These are phyloP conservation scores for Agraylea sexmaculata DNA, from an alignment of 1,140 invertebrate genomes.

Conservation along the genomic window DNA sequence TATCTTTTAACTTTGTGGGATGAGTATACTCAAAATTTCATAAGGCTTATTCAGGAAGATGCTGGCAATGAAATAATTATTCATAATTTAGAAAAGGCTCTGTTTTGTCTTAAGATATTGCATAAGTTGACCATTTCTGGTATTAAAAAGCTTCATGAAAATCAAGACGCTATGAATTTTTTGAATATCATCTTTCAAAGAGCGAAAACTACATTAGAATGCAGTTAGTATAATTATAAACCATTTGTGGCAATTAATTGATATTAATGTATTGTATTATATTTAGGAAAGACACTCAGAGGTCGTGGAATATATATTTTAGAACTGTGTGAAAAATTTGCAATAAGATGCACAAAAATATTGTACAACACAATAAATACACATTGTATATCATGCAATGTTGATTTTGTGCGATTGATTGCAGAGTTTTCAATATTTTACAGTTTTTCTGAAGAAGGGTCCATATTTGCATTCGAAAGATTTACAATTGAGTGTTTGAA, in stretches of 20 bases:
- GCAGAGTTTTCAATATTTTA: slow-evolving; percentile 72
- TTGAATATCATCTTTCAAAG: slow-evolving; percentile 66
- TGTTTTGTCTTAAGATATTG: slow-evolving; percentile 66
- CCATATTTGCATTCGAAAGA: slow-evolving; percentile 64
- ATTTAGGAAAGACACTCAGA: slow-evolving; percentile 48
- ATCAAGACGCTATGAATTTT: slow-evolving; percentile 60
- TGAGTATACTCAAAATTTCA: slow-evolving; percentile 52
- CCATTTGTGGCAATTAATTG: slow-evolving; percentile 12
- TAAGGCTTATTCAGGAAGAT: slow-evolving; percentile 47
- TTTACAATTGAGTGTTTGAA: slow-evolving; percentile 85
- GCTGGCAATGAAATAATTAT: slow-evolving; percentile 42
- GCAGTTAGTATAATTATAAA: slow-evolving; percentile 50
- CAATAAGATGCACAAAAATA: too few relatives aligned
- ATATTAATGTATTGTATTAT: slow-evolving; percentile 2
- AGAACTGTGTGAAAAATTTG: slow-evolving; percentile 65
- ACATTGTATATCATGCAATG: too few relatives aligned
- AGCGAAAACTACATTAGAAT: slow-evolving; percentile 63
- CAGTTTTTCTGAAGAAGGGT: slow-evolving; percentile 70
- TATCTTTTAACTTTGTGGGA: slow-evolving; percentile 67
- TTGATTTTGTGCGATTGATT: slow-evolving; percentile 70
- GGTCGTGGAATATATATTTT: slow-evolving; percentile 47
- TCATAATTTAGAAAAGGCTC: slow-evolving; percentile 61
- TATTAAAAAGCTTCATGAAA: slow-evolving; percentile 63
- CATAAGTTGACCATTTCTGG: slow-evolving; percentile 73
- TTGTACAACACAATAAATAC: too few relatives aligned